Evolutionary conservation across 2,888 invertebrate species (phyloP), one percentile per base, ranked within the genome.

Genomic region (Aphodius sticticus): DNA sequence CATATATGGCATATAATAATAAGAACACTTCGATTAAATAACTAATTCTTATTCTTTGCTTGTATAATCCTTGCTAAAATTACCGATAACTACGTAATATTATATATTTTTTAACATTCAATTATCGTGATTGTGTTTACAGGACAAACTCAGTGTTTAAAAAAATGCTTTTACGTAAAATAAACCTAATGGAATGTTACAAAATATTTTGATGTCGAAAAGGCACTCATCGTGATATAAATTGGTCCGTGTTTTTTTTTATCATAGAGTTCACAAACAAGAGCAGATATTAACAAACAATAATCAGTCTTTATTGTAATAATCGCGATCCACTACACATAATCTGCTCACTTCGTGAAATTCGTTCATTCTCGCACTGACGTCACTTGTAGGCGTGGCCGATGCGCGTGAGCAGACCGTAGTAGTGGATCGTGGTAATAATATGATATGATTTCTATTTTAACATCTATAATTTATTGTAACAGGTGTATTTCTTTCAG

Each of bases 101-200:
- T 71, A 69, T 77, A 35, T 37, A 69, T 70, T 69, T 53, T 53
- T 53, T 53, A 53, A 53, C 53, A 53, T 53, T 53, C 53, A 53
- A 26, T 71, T 78, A 70, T 70, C 37, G 53, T 69, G 69, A 53
- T 69, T 74, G 76, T 77, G 69, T 77, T 35, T 15, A 35, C 70
- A 69, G 53, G 70, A 75, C 80, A 71, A 80, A 78, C 78, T 72
- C 16, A 70, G 79, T 69, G 76, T 77, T 53, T 53, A 26, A 26
- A 26, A 70, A 69, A 81, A 82, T 84, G 84, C 81, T 12, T 53
- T 53, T 53, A 53, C 12, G 53, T 53, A 53, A 53, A 53, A 53
- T 9, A 53, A 2, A 83, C 81, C 83, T 84, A 85, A 83, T 84
- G 85, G 85, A 84, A 85, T 85, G 85, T 85, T 81, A 79, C 78